Evolutionary conservation across 1,140 invertebrate species (phyloP), one percentile per base, ranked within the genome.

Genomic region (Drosophila littoralis): DNA sequence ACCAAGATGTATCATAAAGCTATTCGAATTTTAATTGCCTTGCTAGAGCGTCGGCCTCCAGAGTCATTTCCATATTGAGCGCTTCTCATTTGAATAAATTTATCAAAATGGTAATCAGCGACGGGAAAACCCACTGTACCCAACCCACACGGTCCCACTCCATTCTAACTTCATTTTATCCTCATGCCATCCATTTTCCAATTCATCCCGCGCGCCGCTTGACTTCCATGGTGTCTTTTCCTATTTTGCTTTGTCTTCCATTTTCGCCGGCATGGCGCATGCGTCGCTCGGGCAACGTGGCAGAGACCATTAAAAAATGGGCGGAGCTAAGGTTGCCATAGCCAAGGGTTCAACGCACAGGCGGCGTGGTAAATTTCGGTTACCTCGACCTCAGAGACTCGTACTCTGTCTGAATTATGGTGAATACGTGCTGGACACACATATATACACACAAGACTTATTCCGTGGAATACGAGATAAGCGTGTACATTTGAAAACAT

Each of bases 271-370:
- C 58, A 43, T 42, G 50, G 77, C 79, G 79, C 82, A 82, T 89
- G 83, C 79, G 84, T 73, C 69, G 72, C 77, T 61, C 38, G 38
- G 72, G 54, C 72, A 57, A 36, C 45, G 72, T 43, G 59, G 40
- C 68, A 69, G 84, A 69, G 84, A 75, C 84, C 84, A 89, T 89
- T 89, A 84, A 89, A 89, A 89, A 89, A 89, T 78, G 84, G 84
- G 84, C 84, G 84, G 84, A 89, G 84, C 77, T 71, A 89, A 86
- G 48, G 59, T 70, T 46, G 76, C 79, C 78, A 72, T 35, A 55
- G 66, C 43, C 65, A 63, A 74, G 64, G 72, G 55, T 75, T 73
- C 68, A 73, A 54, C 51, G 55, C 68, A 73, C 69, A 71, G 55
- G 10, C 28, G 32, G 33, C 13, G 80, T 89, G 84, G 84, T 89